Conservation (phyloP, 2,113 vertebrate genomes). For the Girardinichthys multiradiatus region DNA sequence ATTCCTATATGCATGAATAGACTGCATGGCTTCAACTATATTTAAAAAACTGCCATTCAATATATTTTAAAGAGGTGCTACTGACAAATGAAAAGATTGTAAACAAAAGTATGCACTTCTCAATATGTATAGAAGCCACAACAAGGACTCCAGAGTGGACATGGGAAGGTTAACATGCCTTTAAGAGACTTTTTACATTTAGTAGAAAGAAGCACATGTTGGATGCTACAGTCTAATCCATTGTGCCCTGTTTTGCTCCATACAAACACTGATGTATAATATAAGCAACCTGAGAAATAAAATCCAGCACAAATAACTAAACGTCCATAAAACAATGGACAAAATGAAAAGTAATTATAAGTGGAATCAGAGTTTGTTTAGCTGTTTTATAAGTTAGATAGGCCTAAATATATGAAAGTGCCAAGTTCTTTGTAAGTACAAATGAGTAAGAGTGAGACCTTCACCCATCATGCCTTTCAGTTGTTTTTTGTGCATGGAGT, state of each 20-base stretch:
- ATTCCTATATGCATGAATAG: slow-evolving; percentile 63
- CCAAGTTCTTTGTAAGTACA: slow-evolving; percentile 20
- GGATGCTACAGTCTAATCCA: slow-evolving; percentile 29
- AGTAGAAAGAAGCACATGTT: slow-evolving; percentile 37
- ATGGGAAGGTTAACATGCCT: slow-evolving; percentile 44
- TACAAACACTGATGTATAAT: slow-evolving; percentile 48
- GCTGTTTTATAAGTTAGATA: slow-evolving; percentile 42
- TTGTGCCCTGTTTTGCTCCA: slow-evolving; percentile 29
- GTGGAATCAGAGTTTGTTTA: slow-evolving; percentile 52
- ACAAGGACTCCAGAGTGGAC: slow-evolving; percentile 33
- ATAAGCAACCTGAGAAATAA: slow-evolving; percentile 31
- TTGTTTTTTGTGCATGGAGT: slow-evolving; percentile 64
- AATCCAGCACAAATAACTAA: slow-evolving; percentile 54
- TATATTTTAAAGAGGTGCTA: slow-evolving; percentile 2
- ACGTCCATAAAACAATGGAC: slow-evolving; percentile 50
- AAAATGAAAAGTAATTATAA: slow-evolving; percentile 28
- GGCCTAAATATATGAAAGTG: slow-evolving; percentile 25
- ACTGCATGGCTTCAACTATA: slow-evolving; percentile 68
- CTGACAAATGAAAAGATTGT: slow-evolving; percentile 8
- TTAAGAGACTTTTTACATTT: slow-evolving; percentile 41
- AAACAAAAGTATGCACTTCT: slow-evolving; percentile 8
- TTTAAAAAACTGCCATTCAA: slow-evolving; percentile 17
- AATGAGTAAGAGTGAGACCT: slow-evolving; percentile 31
- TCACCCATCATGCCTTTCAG: slow-evolving; percentile 40
- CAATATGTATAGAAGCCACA: slow-evolving; percentile 43